Conservation (phyloP, 2,888 invertebrate species). For the Bhutanitis thaidina region DNA sequence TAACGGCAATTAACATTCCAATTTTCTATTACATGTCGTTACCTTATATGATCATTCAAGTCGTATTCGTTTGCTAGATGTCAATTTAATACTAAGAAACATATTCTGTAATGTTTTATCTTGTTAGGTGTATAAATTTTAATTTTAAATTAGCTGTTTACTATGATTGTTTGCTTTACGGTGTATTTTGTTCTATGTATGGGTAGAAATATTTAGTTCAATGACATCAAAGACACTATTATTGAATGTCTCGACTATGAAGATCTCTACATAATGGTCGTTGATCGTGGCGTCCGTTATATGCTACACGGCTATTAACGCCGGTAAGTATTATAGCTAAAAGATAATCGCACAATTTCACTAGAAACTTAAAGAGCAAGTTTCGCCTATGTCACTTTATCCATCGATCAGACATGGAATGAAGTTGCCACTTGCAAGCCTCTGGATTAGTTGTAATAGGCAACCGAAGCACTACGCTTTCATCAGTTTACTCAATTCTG, state of each 20-base stretch:
- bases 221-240: background rate
- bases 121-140: constrained; percentile 9
- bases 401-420: constrained; percentile 59
- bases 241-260: no score
- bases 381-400: constrained; percentile 52
- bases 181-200: background rate
- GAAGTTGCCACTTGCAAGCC: constrained; percentile 52
- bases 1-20: constrained; percentile 10
- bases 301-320: constrained; percentile 8
- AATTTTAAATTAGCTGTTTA: constrained; percentile 13
- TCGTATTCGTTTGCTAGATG: constrained; percentile 10
- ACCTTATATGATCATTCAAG: constrained; percentile 7
- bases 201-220: background rate
- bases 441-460: constrained; percentile 55
- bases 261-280: no score
- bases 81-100: constrained; percentile 15
- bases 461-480: constrained; percentile 33
- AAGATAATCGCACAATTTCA: constrained; percentile 38
- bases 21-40: constrained; percentile 13
- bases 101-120: constrained; percentile 15
- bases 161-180: no score
- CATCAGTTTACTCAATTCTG: constrained; percentile 29
- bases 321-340: constrained; percentile 16
- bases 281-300: no score
- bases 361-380: constrained; percentile 58